Evolutionary conservation across 2,113 vertebrate species (phyloP), one percentile per base, ranked within the genome.

Genomic region (Struthidea cinerea): DNA sequence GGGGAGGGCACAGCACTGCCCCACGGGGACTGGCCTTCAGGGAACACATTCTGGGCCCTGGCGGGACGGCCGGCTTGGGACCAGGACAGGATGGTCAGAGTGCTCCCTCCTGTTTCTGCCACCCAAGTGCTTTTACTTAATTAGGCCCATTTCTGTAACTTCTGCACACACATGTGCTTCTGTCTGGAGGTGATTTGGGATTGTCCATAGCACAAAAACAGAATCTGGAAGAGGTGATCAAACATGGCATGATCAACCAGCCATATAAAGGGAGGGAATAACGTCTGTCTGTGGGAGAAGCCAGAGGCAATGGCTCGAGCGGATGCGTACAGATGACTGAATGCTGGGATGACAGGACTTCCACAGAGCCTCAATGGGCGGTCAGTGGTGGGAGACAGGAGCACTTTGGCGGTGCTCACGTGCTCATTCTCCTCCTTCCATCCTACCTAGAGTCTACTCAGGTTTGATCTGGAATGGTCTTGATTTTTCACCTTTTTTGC

Each of bases 341-440:
- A 52, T 44, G 13, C 26, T 91, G 60, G 30, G 44, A 46, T 57
- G 41, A 37, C 16, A 37, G 49, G 18, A 9, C 16, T 39, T 78
- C 28, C 52, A 17, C 26, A 63, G 56, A 1, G 1, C 20, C 56
- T n/a, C 0, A 0, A 4, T 16, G 21, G 2, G 4, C 6, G 7
- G 10, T 42, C 55, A 52, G 13, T 1, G 1, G 22, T 32, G 28
- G n/a, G 32, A 84, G 6, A 35, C 42, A 74, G 41, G 13, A 53
- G n/a, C 1, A 3, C 24, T 61, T 53, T 32, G n/a, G 10, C 19
- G 18, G 15, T 37, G 10, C 13, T 64, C 24, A 77, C 39, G 3
- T 0, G 0, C 1, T 2, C n/a, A 3, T 39, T 37, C 53, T 39
- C 32, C 60, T 81, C 59, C 21, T 6, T 69, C 24, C 22, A 27